Evolutionary conservation across 2,888 invertebrate species (phyloP).

Genomic region (Sminthurinus aureus): DNA sequence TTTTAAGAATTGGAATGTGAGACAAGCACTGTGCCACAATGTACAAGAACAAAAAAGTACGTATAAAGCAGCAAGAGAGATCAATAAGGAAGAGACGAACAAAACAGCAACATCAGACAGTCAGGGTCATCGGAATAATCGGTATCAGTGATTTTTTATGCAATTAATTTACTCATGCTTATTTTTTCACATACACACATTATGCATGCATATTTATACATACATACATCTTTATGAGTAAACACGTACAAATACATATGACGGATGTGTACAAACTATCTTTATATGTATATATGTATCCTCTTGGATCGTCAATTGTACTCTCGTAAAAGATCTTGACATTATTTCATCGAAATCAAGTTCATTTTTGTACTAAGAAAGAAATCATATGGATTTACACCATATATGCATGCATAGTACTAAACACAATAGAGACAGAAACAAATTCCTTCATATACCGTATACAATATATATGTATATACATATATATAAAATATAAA

Average conservation of each 20-base stretch:
- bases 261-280: too few species aligned
- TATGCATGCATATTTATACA: too few species aligned
- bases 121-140: slow-evolving; percentile 59
- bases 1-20: too few species aligned
- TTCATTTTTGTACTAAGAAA: slow-evolving; percentile 8
- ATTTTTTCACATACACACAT: not conserved
- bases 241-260: too few species aligned
- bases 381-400: slow-evolving; percentile 2
- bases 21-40: not conserved
- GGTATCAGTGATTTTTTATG: slow-evolving; percentile 46
- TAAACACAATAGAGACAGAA: not conserved
- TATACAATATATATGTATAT: too few species aligned
- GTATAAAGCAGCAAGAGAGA: slow-evolving; percentile 40
- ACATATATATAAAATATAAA: too few species aligned
- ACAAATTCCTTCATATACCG: too few species aligned
- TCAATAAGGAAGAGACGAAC: slow-evolving; percentile 58
- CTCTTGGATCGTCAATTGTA: too few species aligned
- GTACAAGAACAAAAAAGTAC: not conserved
- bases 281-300: too few species aligned
- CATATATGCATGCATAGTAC: not conserved
- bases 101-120: slow-evolving; percentile 53
- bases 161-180: slow-evolving; percentile 11
- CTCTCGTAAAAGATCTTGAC: not conserved
- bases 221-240: too few species aligned
- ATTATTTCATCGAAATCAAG: not conserved